These are phyloP conservation scores for Ectemnius lituratus DNA, from an alignment of 2,888 invertebrate genomes.

Conservation along the genomic window DNA sequence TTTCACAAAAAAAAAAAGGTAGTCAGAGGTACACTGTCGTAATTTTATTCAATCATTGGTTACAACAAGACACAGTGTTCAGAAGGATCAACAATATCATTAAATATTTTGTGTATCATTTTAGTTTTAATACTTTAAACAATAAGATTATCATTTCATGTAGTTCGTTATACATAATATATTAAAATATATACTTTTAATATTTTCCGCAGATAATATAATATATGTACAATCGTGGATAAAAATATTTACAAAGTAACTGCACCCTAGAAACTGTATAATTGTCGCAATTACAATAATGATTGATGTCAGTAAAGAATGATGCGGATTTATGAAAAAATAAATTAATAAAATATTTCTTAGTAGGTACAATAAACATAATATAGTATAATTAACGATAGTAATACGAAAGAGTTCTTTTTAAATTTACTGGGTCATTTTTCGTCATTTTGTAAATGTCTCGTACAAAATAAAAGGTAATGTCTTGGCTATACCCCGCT, in stretches of 20 bases:
- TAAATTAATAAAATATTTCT: slow-evolving; percentile 66
- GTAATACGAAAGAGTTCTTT: slow-evolving; percentile 61
- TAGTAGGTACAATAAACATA: slow-evolving; percentile 50
- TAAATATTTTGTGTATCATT: slow-evolving; percentile 75
- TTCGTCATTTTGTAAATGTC: slow-evolving; percentile 38
- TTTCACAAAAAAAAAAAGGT: slow-evolving; percentile 8
- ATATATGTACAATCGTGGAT: slow-evolving; percentile 71
- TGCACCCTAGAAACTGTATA: slow-evolving; percentile 70
- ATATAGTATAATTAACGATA: slow-evolving; percentile 61
- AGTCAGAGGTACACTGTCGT: slow-evolving; percentile 64
- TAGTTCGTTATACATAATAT: slow-evolving; percentile 76
- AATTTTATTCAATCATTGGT: slow-evolving; percentile 74
- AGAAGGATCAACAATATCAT: slow-evolving; percentile 76
- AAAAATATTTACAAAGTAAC: slow-evolving; percentile 73
- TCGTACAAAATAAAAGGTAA: slow-evolving; percentile 58
- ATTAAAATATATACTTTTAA: slow-evolving; percentile 77
- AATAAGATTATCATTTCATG: slow-evolving; percentile 75
- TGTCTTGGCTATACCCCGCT: slow-evolving; percentile 51
- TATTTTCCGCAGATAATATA: slow-evolving; percentile 71
- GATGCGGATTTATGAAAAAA: slow-evolving; percentile 55
- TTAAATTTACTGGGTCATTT: slow-evolving; percentile 48
- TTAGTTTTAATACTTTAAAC: slow-evolving; percentile 74
- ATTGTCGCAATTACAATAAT: slow-evolving; percentile 37
- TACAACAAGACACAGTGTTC: slow-evolving; percentile 75
- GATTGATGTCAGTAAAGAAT: slow-evolving; percentile 44